phyloP scores from a whole-genome alignment of 2,797 vertebrate species.

The Ctenopoma kingsleyae region DNA sequence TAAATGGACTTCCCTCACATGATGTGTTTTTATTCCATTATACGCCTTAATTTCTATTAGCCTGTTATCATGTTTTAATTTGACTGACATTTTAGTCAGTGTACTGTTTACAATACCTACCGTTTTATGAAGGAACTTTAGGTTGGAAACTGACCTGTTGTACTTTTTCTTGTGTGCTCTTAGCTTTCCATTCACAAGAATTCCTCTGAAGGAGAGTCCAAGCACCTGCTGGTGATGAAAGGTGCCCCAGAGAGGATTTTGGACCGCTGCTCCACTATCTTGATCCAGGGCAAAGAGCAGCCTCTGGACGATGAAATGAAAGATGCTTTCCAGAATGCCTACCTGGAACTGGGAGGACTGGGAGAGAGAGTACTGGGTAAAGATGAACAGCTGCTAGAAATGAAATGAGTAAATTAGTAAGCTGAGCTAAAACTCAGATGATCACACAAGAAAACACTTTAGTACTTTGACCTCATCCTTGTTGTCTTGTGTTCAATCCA shows the following conservation, averaged over 20 bases:
- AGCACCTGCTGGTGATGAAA: constrained; percentile 95
- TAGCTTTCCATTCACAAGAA: constrained; percentile 94
- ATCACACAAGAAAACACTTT: not conserved
- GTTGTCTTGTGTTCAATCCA: constrained; percentile 52
- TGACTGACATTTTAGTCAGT: not conserved
- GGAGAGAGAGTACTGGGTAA: constrained; percentile 89
- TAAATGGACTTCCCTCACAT: not conserved
- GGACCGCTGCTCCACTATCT: constrained; percentile 92
- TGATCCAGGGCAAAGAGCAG: constrained; percentile 92
- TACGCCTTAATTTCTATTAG: not conserved
- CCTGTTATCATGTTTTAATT: not conserved
- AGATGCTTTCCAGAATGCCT: constrained; percentile 94
- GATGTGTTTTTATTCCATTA: not conserved
- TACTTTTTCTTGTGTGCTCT: not conserved
- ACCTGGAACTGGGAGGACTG: constrained; percentile 92
- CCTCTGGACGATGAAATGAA: constrained; percentile 92
- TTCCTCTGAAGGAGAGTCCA: constrained; percentile 81
- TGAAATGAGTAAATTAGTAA: not conserved
- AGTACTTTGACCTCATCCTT: not conserved
- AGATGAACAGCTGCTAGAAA: not conserved
- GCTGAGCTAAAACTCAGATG: not conserved
- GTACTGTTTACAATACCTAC: not conserved
- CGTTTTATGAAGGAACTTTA: not conserved
- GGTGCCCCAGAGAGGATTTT: constrained; percentile 94
- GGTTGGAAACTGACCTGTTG: not conserved